A percentile compares a stretch with the other conserved stretches of the same genome.
These are phyloP conservation scores for Prionailurus bengalensis DNA, from an alignment of 2,113 vertebrate genomes.

Conservation along the genomic window DNA sequence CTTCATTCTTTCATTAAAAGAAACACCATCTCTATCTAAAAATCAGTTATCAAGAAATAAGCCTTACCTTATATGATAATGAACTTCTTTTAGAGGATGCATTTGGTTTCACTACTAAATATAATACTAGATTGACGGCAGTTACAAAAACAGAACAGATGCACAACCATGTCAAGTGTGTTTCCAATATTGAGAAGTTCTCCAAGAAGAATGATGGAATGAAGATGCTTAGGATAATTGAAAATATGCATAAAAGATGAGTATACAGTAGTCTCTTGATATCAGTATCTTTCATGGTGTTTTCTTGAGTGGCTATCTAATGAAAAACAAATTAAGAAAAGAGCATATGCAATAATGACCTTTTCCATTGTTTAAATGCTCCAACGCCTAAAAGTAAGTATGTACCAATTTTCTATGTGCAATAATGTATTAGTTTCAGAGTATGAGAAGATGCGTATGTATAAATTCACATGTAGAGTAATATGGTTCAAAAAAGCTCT, in stretches of 20 bases:
- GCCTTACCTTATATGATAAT: constrained; percentile 92
- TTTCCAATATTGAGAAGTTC: constrained; percentile 92
- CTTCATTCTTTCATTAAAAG: constrained; percentile 3
- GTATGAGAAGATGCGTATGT: not conserved
- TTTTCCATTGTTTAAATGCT: constrained; percentile 56
- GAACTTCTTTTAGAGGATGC: constrained; percentile 92
- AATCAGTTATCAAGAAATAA: constrained; percentile 36
- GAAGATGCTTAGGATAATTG: constrained; percentile 89
- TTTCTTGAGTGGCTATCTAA: constrained; percentile 64
- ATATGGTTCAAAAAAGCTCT: not conserved
- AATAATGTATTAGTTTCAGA: constrained; percentile 46
- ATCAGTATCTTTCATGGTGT: constrained; percentile 93
- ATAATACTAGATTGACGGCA: constrained; percentile 89
- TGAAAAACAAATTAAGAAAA: constrained; percentile 69
- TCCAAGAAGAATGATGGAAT: constrained; percentile 89
- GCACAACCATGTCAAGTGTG: constrained; percentile 94
- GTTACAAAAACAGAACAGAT: constrained; percentile 90
- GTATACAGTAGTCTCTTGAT: constrained; percentile 91
- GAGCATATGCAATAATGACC: constrained; percentile 2
- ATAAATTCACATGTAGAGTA: not conserved
- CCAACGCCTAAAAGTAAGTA: not conserved
- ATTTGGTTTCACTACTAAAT: constrained; percentile 91
- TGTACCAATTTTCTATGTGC: not conserved
- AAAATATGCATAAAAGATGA: constrained; percentile 90
- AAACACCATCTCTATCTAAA: constrained; percentile 9